Evolutionary conservation across 2,797 vertebrate species (phyloP), one percentile per base, ranked within the genome.

Genomic region (Enteromius mattozi): DNA sequence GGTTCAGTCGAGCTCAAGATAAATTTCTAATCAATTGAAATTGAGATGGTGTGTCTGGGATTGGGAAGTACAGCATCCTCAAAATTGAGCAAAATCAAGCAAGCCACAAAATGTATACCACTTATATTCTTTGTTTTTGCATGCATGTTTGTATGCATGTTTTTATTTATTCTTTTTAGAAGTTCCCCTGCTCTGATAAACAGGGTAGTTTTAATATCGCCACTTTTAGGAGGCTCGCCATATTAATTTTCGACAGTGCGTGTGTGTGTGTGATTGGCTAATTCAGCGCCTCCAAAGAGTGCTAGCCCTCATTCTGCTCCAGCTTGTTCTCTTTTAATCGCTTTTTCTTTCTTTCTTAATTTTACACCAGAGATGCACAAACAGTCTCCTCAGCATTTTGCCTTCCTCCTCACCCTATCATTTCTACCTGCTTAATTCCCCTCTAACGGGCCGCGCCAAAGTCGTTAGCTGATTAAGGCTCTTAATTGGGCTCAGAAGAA

Each of bases 391-490:
- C 94, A 94, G 94, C 94, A 92, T 92, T 94, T 94, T 92, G 86
- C 78, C 84, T 76, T 82, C 90, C 92, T 86, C 86, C 88, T 92
- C 92, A 90, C 85, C 92, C 94, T 90, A 93, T 94, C 93, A 94
- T 92, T 93, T 86, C 88, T 90, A 88, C 88, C 92, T 90, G 93
- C 93, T 94, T 95, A 94, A 95, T 95, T 95, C 93, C 92, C 92
- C 90, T 93, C 93, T 95, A 95, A 94, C 92, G 91, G 93, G 92
- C 91, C 93, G 92, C 91, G 88, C 93, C 90, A 91, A 91, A 93
- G 93, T 95, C 92, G 91, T 94, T 95, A 94, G 94, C 93, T 95
- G 93, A 95, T 96, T 94, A 94, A 94, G 93, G 92, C 92, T 91
- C 94, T 94, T 95, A 96, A 95, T 96, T 95, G 95, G 93, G 91